Evolutionary conservation across 2,113 vertebrate genomes (phyloP), one percentile per base, ranked within the genome.

Genomic region (Thunnus maccoyii): DNA sequence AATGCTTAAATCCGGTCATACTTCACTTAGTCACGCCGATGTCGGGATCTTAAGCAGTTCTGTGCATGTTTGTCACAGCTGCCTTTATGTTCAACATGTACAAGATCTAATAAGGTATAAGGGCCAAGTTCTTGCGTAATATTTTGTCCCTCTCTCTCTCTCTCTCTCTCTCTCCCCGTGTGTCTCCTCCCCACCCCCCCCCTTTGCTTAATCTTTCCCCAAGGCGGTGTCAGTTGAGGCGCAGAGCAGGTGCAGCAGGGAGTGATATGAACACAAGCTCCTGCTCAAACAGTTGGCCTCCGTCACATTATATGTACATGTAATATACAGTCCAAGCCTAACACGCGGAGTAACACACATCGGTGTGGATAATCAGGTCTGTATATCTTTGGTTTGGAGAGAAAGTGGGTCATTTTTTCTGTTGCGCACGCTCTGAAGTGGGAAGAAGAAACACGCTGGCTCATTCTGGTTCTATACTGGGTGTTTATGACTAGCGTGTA

Each of bases 161-260:
- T 2, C 36, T 2, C 36, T 30, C 58, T 2, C 36, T 8, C 36
- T 6, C 52, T 1, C 22, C 10, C 13, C 15, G 0, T 15, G 9
- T 6, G 1, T 3, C 7, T 3, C 25, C 8, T 3, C 5, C 32
- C 48, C 4, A 7, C 36, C 36, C 52, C 41, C 3, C 55, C 55
- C 18, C 18, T 3, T 7, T 1, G 16, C 25, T 52, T 81, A 70
- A 77, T 78, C 52, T 84, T 51, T 27, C 50, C 78, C 3, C 5
- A 4, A 51, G 81, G 54, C 57, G 12, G 30, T 79, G 72, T 84
- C 83, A 76, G 79, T 83, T 88, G 82, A 90, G 86, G 79, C 68
- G 0, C 44, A 6, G 58, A 83, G 85, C 90, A 93, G 89, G 93
- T 93, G 91, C 82, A 83, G 77, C 58, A 52, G 68, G 32, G 63